Evolutionary conservation across 2,113 vertebrate species (phyloP).

Genomic region (Herpailurus yagouaroundi): DNA sequence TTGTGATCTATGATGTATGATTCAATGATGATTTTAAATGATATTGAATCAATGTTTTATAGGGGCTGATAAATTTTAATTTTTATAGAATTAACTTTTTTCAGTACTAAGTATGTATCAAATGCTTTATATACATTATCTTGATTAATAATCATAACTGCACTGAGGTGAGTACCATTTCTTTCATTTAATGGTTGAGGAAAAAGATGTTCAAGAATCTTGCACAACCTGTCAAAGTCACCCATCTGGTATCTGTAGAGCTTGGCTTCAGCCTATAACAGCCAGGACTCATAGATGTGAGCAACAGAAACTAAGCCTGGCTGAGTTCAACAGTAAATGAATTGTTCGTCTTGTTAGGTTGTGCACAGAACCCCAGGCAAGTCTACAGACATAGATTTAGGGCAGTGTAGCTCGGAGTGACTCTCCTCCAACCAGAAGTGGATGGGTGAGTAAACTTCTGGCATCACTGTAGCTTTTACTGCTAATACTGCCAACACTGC

Average conservation of each 20-base stretch:
- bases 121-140: not conserved
- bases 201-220: not conserved
- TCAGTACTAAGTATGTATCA: not conserved
- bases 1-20: not conserved
- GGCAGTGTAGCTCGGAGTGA: not conserved
- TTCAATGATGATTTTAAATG: not conserved
- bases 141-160: not conserved
- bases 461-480: not conserved
- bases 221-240: not conserved
- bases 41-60: not conserved
- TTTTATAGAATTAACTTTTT: constrained; percentile 22
- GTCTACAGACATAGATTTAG: not conserved
- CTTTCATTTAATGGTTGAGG: not conserved
- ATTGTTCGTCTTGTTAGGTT: not conserved
- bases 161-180: not conserved
- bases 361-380: not conserved
- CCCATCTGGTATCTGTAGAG: not conserved
- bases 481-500: not conserved
- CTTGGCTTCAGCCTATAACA: not conserved
- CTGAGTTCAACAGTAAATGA: not conserved
- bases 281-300: not conserved
- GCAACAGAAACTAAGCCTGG: not conserved
- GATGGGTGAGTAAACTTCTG: not conserved
- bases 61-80: not conserved
- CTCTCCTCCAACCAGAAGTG: not conserved